Base-by-base conservation (phyloP, 2,797 vertebrate species). In the Gymnoscopelus microlampas region DNA sequence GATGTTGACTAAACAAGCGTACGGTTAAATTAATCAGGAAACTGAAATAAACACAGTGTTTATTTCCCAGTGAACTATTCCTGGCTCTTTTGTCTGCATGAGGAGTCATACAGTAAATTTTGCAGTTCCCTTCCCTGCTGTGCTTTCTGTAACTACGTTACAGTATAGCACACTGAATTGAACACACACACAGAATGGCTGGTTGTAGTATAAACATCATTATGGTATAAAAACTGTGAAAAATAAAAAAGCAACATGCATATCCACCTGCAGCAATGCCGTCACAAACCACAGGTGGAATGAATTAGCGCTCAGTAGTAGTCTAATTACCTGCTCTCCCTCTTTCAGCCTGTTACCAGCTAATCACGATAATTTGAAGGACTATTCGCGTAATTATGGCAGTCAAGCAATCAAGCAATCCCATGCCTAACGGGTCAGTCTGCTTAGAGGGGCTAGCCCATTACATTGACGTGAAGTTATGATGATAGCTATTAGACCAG, bases 281-380 rank as follows among this genome's bases (percentile, higher is more conserved):
- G 1, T 68, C 60, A 15, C 53, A 19, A 4, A 74, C 79, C 82
- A 56, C 76, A 39, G 79, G 84, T 19, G 11, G 74, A 8, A 83
- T 84, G 86, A 86, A 82, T 90, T 86, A 77, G 77, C 81, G 62
- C n/a, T 54, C 73, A 70, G 70, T 83, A 76, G 76, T 86, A 76
- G 76, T 86, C 79, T 90, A 89, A 91, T 91, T 84, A 84, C 83
- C 80, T 83, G 83, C 87, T 86, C 88, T 90, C 90, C 83, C 77
- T 89, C 86, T 84, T 88, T 82, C 68, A 67, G 78, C 85, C 89
- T 87, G 86, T 91, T 91, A 84, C 81, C 1, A 71, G 84, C 87
- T 90, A 88, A 92, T 90, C 86, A 77, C 54, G 73, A 81, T 87
- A 83, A 86, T 89, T 91, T 90, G 82, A 90, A 86, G 73, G 79